phyloP scores from a whole-genome alignment of 2,797 vertebrate genomes.

The Microctenopoma stevenorrisi region DNA sequence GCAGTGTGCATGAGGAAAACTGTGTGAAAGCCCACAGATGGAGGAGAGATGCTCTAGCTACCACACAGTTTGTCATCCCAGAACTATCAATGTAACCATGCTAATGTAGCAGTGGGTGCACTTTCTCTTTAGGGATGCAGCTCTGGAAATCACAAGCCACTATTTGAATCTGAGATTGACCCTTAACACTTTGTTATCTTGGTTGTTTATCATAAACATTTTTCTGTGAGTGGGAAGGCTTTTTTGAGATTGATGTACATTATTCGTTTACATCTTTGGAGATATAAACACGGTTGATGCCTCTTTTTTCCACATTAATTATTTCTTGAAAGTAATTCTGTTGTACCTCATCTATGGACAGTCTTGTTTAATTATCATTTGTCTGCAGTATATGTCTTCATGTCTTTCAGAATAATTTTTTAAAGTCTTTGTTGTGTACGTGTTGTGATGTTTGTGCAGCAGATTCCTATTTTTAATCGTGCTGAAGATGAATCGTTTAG shows the following conservation, averaged over 20 bases:
- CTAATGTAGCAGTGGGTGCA: slow-evolving; percentile 29
- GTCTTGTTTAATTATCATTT: not conserved
- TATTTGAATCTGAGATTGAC: slow-evolving; percentile 1
- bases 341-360: not conserved
- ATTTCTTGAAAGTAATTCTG: not conserved
- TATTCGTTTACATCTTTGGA: not conserved
- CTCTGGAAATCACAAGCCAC: not conserved
- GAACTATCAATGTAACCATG: slow-evolving; percentile 40
- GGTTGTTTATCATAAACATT: not conserved
- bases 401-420: not conserved
- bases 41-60: slow-evolving; percentile 62
- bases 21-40: slow-evolving; percentile 68
- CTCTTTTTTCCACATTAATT: not conserved
- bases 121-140: slow-evolving; percentile 17
- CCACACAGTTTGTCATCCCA: slow-evolving; percentile 55
- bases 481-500: not conserved
- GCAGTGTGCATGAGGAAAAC: slow-evolving; percentile 13
- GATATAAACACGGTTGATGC: not conserved
- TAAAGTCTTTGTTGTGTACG: not conserved
- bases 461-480: not conserved
- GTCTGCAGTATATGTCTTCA: not conserved
- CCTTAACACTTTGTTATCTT: not conserved
- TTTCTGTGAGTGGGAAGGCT: no score
- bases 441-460: not conserved
- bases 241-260: not conserved